Conservation (phyloP, 2,113 vertebrate genomes). For the Uropsilus gracilis region DNA sequence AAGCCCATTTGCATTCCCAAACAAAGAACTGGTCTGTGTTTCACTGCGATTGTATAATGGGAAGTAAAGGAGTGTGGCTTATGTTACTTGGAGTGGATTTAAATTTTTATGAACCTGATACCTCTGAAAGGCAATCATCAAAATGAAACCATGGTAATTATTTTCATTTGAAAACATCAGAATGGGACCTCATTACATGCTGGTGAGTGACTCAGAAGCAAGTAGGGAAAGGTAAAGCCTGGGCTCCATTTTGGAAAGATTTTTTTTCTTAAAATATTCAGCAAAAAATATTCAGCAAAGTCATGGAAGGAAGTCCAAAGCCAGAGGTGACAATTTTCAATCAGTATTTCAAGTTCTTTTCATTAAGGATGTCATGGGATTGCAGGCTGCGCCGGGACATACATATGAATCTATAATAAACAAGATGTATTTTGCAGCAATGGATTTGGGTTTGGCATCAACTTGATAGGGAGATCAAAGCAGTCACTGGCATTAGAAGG, state of each 20-base stretch:
- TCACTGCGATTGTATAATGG: constrained; percentile 71
- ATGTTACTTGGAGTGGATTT: constrained; percentile 81
- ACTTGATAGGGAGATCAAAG: constrained; percentile 91
- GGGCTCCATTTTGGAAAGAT: constrained; percentile 59
- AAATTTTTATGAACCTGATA: constrained; percentile 82
- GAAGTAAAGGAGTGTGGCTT: constrained; percentile 69
- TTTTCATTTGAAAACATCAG: constrained; percentile 84
- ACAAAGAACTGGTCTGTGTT: constrained; percentile 67
- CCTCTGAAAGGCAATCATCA: constrained; percentile 80
- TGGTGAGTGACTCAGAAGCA: constrained; percentile 66
- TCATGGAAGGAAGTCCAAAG: constrained; percentile 55
- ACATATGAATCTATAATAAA: constrained; percentile 86
- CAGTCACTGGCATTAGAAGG: constrained; percentile 86
- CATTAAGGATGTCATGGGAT: constrained; percentile 84
- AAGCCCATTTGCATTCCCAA: constrained; percentile 67
- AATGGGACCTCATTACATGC: constrained; percentile 79
- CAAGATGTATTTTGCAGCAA: constrained; percentile 86
- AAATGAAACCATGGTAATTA: constrained; percentile 77
- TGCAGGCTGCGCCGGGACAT: constrained; percentile 78
- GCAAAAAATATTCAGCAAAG: constrained; percentile 76
- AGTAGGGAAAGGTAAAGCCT: constrained; percentile 52
- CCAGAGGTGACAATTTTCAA: constrained; percentile 79
- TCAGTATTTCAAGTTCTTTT: constrained; percentile 83
- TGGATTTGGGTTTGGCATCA: constrained; percentile 86
- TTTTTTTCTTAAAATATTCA: constrained; percentile 74